Conservation (phyloP, 2,797 vertebrate genomes). For the Leptodactylus fallax region DNA sequence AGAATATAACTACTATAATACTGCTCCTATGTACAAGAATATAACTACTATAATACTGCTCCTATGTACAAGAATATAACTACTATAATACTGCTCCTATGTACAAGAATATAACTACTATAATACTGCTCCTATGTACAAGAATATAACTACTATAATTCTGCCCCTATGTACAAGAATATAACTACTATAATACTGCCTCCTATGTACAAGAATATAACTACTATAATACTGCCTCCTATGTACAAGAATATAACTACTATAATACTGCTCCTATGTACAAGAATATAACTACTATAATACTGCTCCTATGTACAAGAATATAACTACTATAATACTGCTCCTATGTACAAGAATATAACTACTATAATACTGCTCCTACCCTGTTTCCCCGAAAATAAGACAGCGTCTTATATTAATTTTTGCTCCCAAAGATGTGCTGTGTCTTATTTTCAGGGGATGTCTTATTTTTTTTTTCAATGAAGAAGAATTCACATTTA, state of each 20-base stretch:
- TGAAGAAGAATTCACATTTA: no score
- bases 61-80: no score
- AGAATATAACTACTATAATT: conserved; percentile 9
- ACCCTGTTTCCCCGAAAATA: no score
- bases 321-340: conserved; percentile 11
- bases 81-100: background rate
- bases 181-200: conserved; percentile 3
- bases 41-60: background rate
- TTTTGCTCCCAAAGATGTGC: no score
- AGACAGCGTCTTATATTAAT: no score
- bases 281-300: background rate
- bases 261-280: background rate
- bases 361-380: conserved; percentile 6
- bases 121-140: background rate
- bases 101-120: background rate
- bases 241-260: background rate
- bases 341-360: background rate
- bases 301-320: conserved; percentile 7
- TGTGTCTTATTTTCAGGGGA: no score
- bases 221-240: no score
- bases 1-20: no score
- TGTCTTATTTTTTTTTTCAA: no score
- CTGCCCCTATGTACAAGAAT: conserved; percentile 4
- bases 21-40: background rate
- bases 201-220: no score